Percentiles rank a stretch among this genome's conserved stretches.
phyloP scores from a whole-genome alignment of 2,797 vertebrate genomes.

The Antrozous pallidus region DNA sequence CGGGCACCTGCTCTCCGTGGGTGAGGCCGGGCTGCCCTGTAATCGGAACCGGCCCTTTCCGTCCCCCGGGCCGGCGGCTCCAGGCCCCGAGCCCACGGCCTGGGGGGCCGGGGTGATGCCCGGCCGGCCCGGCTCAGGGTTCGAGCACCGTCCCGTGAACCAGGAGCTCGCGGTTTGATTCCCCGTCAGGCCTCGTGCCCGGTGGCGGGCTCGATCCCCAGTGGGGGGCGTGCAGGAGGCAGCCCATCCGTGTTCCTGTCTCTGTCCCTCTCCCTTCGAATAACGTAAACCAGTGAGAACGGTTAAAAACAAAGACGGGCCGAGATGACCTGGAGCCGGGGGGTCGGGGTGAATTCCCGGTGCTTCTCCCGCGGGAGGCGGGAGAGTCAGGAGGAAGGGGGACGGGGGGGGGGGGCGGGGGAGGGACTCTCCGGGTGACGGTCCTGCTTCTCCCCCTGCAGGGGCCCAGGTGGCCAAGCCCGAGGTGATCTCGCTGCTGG shows the following conservation, averaged over 20 bases:
- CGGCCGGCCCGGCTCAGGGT: too few relatives aligned
- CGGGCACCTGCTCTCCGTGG: constrained; percentile 65
- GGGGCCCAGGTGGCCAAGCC: constrained; percentile 68
- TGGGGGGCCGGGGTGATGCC: not conserved
- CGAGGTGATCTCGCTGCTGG: constrained; percentile 70
- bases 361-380: not conserved
- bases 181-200: too few relatives aligned
- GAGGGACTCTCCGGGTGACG: not conserved
- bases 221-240: too few relatives aligned
- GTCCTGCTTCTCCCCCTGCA: not conserved
- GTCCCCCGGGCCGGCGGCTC: too few relatives aligned
- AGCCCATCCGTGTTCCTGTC: too few relatives aligned
- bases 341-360: not conserved
- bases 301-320: not conserved
- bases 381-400: not conserved
- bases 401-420: not conserved
- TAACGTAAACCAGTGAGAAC: too few relatives aligned
- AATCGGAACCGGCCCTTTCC: too few relatives aligned
- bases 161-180: too few relatives aligned
- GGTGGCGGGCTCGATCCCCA: too few relatives aligned
- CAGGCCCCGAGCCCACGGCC: not conserved
- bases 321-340: not conserved
- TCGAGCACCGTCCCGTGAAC: too few relatives aligned
- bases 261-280: too few relatives aligned
- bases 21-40: constrained; percentile 25